Conservation (phyloP, 2,888 invertebrate genomes). For the Drosophila macrothrix region DNA sequence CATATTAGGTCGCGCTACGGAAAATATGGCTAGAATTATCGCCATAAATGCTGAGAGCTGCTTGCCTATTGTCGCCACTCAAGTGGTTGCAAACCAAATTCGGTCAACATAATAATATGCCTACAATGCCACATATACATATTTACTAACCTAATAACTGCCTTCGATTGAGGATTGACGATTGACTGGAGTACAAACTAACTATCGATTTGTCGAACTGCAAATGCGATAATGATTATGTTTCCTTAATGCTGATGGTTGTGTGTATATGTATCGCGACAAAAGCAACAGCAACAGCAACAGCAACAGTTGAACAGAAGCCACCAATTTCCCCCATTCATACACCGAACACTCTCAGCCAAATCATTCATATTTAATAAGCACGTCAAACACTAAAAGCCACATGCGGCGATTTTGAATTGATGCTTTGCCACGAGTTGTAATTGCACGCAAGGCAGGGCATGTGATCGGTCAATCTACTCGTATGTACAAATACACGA, state of each 20-base stretch:
- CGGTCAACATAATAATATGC: constrained; percentile 67
- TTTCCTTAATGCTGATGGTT: constrained; percentile 2
- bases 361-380: constrained; percentile 48
- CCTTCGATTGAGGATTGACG: constrained; percentile 55
- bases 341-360: not conserved
- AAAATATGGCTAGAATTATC: constrained; percentile 67
- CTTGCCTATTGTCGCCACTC: constrained; percentile 55
- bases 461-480: constrained; percentile 41
- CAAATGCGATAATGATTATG: constrained; percentile 61
- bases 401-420: constrained; percentile 35
- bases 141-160: constrained; percentile 13
- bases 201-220: constrained; percentile 55
- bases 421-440: constrained; percentile 16
- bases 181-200: constrained; percentile 63
- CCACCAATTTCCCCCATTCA: not conserved
- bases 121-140: constrained; percentile 7
- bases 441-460: constrained; percentile 36
- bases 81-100: constrained; percentile 69
- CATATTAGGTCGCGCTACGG: constrained; percentile 60
- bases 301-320: constrained; percentile 30
- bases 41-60: constrained; percentile 23
- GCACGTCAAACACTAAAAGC: constrained; percentile 20
- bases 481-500: not conserved
- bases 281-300: constrained; percentile 17
- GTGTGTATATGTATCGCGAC: not conserved